Conservation (phyloP, 2,888 invertebrate species). For the Drosophila nr. perissopoda region DNA sequence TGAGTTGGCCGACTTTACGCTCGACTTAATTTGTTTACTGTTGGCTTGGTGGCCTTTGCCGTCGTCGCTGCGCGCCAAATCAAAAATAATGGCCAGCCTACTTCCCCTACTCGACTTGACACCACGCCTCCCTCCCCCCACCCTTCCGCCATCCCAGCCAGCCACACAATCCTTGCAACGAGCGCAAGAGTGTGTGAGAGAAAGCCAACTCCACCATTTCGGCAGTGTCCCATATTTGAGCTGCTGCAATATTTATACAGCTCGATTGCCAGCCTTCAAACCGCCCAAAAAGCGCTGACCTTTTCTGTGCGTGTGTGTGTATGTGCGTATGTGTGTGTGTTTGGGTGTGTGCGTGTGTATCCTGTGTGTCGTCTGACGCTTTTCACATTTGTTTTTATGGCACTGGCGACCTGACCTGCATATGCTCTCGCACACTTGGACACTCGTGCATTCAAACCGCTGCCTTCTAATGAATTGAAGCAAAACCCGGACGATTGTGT, state of each 20-base stretch:
- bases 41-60: constrained; percentile 69
- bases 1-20: constrained; percentile 67
- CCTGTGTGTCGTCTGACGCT: constrained; percentile 23
- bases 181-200: neutral
- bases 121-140: neutral
- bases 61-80: constrained; percentile 64
- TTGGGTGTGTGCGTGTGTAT: constrained; percentile 21
- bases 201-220: constrained; percentile 10
- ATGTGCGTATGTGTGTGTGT: constrained; percentile 3
- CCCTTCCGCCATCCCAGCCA: neutral
- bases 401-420: constrained; percentile 66
- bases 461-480: constrained; percentile 67
- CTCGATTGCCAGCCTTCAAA: constrained; percentile 19
- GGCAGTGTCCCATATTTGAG: constrained; percentile 65
- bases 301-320: constrained; percentile 12
- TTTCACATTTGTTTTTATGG: constrained; percentile 74
- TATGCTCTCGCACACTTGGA: constrained; percentile 36
- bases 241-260: constrained; percentile 70
- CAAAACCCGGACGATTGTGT: constrained; percentile 47
- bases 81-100: constrained; percentile 71
- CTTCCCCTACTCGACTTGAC: constrained; percentile 2
- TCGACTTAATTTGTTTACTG: constrained; percentile 80
- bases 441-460: constrained; percentile 24
- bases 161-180: neutral
- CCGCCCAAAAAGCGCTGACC: constrained; percentile 16